These are phyloP conservation scores for Nannospalax galili DNA, from an alignment of 2,113 vertebrate genomes.

Conservation along the genomic window DNA sequence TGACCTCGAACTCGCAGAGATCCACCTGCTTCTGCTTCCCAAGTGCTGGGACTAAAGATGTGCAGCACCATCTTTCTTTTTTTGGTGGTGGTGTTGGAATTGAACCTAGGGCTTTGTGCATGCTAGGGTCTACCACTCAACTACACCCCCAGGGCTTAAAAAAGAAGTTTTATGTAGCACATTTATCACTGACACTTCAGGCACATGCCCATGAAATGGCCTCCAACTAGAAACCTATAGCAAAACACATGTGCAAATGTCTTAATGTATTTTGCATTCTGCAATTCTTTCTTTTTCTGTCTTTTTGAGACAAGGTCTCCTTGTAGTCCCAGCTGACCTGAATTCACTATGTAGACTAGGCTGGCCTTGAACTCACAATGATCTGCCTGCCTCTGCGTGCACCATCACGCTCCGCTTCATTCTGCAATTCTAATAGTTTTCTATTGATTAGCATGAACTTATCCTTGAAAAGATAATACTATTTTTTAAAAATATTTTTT, in stretches of 20 bases:
- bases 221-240: not conserved
- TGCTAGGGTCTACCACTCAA: not conserved
- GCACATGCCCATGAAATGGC: not conserved
- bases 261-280: conserved; percentile 8
- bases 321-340: no score
- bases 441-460: not conserved
- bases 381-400: no score
- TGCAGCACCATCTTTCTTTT: not conserved
- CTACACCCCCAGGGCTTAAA: not conserved
- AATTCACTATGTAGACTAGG: no score
- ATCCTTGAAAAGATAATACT: not conserved
- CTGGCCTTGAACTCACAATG: no score
- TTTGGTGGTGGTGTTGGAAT: not conserved
- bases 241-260: conserved; percentile 35
- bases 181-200: conserved; percentile 14
- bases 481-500: no score
- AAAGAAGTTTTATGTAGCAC: not conserved
- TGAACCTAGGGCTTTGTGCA: not conserved
- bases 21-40: no score
- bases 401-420: no score
- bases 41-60: no score
- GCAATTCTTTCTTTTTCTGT: no score
- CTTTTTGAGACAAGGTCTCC: no score
- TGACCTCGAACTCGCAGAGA: no score
- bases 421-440: conserved; percentile 5